Conservation (phyloP, 2,797 vertebrate genomes). For the Sebastes vulpes region DNA sequence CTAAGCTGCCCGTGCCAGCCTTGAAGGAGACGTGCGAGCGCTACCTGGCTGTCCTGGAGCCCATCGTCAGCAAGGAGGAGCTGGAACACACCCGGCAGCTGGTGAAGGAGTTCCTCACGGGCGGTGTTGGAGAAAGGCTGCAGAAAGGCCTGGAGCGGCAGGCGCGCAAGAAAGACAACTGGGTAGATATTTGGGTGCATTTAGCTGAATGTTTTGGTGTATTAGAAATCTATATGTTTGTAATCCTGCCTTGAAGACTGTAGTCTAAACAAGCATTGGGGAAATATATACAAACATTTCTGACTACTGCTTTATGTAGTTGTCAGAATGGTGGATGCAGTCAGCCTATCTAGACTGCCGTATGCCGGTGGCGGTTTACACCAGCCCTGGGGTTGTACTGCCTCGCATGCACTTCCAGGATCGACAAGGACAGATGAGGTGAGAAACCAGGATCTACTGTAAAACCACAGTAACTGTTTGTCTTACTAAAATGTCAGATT, state of each 20-base stretch:
- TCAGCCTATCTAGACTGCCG: slow-evolving; percentile 95
- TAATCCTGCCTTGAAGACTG: background rate
- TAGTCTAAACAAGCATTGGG: background rate
- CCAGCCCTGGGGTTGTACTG: slow-evolving; percentile 93
- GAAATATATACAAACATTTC: background rate
- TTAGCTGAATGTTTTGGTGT: background rate
- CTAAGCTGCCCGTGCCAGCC: slow-evolving; percentile 90
- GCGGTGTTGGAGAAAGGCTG: slow-evolving; percentile 93
- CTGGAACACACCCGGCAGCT: slow-evolving; percentile 89
- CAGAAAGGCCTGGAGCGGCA: slow-evolving; percentile 94
- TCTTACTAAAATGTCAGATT: background rate
- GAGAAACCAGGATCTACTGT: slow-evolving; percentile 10
- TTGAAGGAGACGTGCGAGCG: slow-evolving; percentile 91
- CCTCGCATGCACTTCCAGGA: slow-evolving; percentile 95
- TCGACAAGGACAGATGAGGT: slow-evolving; percentile 97
- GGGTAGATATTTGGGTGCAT: slow-evolving; percentile 85
- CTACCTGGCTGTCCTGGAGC: slow-evolving; percentile 91
- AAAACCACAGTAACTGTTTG: background rate
- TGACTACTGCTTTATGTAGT: slow-evolving; percentile 68
- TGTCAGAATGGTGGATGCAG: slow-evolving; percentile 98
- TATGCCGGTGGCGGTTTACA: slow-evolving; percentile 94
- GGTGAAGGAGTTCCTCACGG: slow-evolving; percentile 90
- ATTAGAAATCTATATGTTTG: background rate
- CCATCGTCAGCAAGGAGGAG: slow-evolving; percentile 93
- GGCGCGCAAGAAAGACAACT: slow-evolving; percentile 94